Percentiles rank a stretch among this genome's conserved stretches.
phyloP scores from a whole-genome alignment of 2,113 vertebrate genomes.

The Budorcas taxicolor region DNA sequence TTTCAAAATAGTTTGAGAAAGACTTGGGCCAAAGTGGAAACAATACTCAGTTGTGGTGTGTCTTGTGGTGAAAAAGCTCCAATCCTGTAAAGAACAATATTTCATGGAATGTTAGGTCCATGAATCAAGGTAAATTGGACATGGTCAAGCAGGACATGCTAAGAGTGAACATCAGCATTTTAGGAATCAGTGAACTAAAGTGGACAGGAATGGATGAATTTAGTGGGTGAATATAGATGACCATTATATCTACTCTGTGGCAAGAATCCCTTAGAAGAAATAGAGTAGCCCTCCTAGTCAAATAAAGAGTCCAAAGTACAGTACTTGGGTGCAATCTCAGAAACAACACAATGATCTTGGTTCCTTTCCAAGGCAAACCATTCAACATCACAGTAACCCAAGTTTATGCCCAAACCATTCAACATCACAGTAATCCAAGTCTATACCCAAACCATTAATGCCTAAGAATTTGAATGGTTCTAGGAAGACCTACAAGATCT shows the following conservation, averaged over 20 bases:
- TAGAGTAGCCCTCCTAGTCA: not conserved
- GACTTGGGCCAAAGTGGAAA: not conserved
- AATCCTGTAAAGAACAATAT: not conserved
- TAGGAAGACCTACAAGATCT: not conserved
- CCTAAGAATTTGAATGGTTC: not conserved
- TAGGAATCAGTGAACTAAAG: not conserved
- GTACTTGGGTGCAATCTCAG: not conserved
- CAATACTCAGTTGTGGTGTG: not conserved
- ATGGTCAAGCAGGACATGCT: not conserved
- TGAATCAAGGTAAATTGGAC: not conserved
- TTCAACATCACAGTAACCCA: not conserved
- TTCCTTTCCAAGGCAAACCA: not conserved
- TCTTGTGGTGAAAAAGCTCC: not conserved
- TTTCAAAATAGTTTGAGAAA: not conserved
- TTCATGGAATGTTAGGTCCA: not conserved
- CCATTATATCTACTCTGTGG: not conserved
- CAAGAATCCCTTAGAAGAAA: not conserved
- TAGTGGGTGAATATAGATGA: not conserved
- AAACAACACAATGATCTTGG: not conserved
- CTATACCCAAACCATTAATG: not conserved
- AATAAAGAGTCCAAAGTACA: not conserved
- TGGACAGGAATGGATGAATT: not conserved
- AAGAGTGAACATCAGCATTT: not conserved
- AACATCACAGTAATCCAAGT: not conserved
- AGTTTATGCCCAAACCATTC: not conserved